Conservation (phyloP, 1,140 invertebrate species). For the Cheumatopsyche charites region DNA sequence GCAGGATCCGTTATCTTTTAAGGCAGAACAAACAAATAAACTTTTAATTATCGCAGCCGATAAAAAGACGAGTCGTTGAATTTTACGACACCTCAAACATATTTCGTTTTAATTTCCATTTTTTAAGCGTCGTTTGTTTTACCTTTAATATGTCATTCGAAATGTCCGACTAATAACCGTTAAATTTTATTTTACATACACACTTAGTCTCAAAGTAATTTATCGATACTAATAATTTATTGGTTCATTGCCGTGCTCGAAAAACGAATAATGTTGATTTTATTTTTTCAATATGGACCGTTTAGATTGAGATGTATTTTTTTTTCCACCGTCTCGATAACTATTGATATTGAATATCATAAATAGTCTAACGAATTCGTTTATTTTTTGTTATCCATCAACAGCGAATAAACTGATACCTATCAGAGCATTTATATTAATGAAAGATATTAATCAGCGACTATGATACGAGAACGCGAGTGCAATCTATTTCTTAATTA, state of each 20-base stretch:
- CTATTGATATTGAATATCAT: background rate
- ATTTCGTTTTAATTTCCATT: conserved; percentile 7
- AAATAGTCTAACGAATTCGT: background rate
- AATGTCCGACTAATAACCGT: background rate
- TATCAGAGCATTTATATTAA: conserved; percentile 21
- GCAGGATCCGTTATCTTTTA: no score
- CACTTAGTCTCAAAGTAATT: background rate
- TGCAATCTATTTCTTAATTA: conserved; percentile 27
- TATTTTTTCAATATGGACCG: no score
- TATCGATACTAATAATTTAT: conserved; percentile 20
- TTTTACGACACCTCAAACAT: background rate
- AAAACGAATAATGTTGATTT: no score
- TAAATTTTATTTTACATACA: conserved; percentile 5
- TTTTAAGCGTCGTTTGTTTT: background rate
- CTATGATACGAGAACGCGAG: background rate
- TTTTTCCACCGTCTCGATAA: background rate
- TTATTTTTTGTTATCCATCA: conserved; percentile 23
- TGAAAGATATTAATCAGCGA: conserved; percentile 19
- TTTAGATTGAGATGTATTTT: conserved; percentile 17
- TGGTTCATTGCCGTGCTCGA: background rate
- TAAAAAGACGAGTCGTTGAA: background rate
- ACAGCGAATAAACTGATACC: conserved; percentile 8
- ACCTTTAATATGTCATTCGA: background rate
- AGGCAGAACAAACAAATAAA: no score
- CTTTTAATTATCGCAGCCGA: no score